These are phyloP conservation scores for Gracilinanus agilis DNA, from an alignment of 2,113 vertebrate genomes.

Conservation along the genomic window DNA sequence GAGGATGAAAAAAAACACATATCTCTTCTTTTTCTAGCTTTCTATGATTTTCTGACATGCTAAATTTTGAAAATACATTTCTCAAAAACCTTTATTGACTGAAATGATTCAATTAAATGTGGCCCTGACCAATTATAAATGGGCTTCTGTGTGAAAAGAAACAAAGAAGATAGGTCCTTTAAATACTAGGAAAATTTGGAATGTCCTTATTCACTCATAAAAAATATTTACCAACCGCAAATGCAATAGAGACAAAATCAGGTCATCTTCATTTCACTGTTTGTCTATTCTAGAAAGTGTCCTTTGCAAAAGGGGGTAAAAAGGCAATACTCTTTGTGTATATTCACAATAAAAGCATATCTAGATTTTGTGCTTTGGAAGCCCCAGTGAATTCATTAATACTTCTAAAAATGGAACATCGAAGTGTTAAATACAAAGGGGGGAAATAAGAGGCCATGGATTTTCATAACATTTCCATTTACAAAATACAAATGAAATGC, in stretches of 20 bases:
- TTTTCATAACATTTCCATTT: conserved; percentile 26
- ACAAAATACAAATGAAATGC: conserved; percentile 10
- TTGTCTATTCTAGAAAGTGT: neutral
- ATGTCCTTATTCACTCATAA: neutral
- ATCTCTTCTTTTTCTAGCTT: neutral
- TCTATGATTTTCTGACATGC: neutral
- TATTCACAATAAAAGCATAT: neutral
- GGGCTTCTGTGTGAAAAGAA: neutral
- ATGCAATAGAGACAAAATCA: conserved; percentile 28
- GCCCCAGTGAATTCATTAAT: neutral
- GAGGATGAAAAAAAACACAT: neutral
- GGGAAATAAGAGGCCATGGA: neutral
- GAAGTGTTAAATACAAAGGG: neutral
- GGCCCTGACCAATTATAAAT: neutral
- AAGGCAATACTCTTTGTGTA: neutral
- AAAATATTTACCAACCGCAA: conserved; percentile 17
- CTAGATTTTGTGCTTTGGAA: neutral
- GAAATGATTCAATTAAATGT: neutral
- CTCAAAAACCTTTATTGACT: neutral
- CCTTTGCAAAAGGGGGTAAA: neutral
- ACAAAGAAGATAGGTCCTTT: neutral
- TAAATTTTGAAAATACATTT: neutral
- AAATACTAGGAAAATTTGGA: neutral
- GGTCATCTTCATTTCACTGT: conserved; percentile 8
- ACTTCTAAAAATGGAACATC: neutral